Evolutionary conservation across 2,797 vertebrate species (phyloP).

Genomic region (Arvicola amphibius): DNA sequence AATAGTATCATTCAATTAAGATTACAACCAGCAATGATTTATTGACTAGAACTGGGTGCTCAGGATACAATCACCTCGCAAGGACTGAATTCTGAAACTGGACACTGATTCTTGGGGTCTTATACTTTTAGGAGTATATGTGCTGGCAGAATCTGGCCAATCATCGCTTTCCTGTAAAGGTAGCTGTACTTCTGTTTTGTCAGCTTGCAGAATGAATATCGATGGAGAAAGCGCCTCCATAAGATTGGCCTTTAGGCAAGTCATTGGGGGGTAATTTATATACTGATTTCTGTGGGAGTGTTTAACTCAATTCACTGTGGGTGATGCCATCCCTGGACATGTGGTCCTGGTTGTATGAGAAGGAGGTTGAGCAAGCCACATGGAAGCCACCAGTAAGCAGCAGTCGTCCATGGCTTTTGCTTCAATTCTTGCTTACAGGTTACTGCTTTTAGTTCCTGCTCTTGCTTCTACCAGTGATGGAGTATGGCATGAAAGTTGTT

Average conservation of each 20-base stretch:
- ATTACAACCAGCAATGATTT: background rate
- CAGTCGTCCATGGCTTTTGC: background rate
- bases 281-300: background rate
- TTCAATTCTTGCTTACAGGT: background rate
- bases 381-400: background rate
- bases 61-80: background rate
- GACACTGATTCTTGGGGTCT: background rate
- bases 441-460: background rate
- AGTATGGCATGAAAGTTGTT: background rate
- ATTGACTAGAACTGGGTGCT: background rate
- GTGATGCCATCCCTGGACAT: background rate
- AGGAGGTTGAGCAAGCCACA: background rate
- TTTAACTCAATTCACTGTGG: background rate
- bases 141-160: background rate
- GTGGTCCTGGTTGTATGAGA: background rate
- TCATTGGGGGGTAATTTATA: background rate
- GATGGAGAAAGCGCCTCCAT: background rate
- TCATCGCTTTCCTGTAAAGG: background rate
- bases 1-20: background rate
- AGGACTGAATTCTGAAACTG: background rate
- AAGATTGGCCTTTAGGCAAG: background rate
- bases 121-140: background rate
- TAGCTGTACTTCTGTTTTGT: background rate
- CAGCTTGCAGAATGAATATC: background rate
- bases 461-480: background rate